A percentile compares a stretch with the other conserved stretches of the same genome.
These are phyloP conservation scores for Rotaria socialis DNA, from an alignment of 2,888 invertebrate species.

Conservation along the genomic window DNA sequence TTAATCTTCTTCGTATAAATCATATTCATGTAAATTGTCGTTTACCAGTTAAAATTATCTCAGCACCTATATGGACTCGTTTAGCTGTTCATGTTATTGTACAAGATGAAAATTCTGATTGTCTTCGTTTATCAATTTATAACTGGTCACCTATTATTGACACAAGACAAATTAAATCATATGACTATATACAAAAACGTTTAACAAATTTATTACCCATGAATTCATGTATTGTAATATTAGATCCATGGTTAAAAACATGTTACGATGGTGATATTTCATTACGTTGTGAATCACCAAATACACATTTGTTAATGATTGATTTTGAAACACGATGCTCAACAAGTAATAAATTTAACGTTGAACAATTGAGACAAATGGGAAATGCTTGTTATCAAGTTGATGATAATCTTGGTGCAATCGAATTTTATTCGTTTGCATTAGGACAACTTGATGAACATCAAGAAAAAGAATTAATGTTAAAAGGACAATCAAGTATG, in stretches of 20 bases:
- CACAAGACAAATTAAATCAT: neutral
- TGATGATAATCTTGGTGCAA: neutral
- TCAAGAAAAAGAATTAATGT: slow-evolving; percentile 11
- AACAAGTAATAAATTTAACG: neutral
- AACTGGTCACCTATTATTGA: neutral
- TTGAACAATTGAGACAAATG: neutral
- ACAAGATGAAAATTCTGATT: slow-evolving; percentile 4
- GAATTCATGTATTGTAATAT: too few species aligned
- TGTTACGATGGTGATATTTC: neutral
- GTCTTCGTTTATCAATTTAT: neutral
- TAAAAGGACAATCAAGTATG: neutral
- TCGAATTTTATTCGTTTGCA: neutral
- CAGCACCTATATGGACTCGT: neutral
- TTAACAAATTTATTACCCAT: too few species aligned
- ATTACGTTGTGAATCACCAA: slow-evolving; percentile 16
- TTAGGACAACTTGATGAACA: neutral
- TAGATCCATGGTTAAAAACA: neutral
- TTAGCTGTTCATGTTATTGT: neutral
- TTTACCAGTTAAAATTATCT: neutral
- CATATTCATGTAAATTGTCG: neutral
- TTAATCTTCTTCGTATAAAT: neutral
- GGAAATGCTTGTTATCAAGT: neutral
- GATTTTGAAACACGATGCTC: neutral
- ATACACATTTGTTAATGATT: neutral
- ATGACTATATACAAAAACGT: too few species aligned